Conservation (phyloP, 2,797 vertebrate genomes). For the Neosalanx taihuensis region DNA sequence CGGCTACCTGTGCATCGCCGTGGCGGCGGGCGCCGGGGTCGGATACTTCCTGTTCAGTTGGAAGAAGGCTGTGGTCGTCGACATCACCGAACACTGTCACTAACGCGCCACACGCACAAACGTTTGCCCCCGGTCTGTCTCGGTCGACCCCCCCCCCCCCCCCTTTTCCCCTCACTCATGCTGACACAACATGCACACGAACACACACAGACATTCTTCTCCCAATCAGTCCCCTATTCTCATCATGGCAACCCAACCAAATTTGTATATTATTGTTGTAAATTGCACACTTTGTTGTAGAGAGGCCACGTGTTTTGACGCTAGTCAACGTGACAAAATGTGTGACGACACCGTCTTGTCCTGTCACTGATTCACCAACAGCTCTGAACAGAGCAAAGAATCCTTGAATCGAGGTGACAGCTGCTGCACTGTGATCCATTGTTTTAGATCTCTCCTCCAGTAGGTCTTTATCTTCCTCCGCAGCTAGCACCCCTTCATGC, state of each 20-base stretch:
- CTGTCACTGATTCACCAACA: neutral
- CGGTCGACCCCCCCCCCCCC: neutral
- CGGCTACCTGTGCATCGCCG: conserved; percentile 92
- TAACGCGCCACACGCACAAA: conserved; percentile 42
- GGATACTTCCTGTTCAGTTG: conserved; percentile 99
- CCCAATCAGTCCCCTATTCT: conserved; percentile 17
- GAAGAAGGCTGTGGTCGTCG: conserved; percentile 95
- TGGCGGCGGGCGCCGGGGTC: conserved; percentile 84
- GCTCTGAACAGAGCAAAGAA: neutral
- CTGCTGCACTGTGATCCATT: no score
- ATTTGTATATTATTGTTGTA: neutral
- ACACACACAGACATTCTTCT: neutral
- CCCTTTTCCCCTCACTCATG: neutral
- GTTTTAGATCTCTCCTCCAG: neutral
- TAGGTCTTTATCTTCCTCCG: neutral
- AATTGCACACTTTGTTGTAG: conserved; percentile 5
- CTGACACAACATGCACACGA: conserved; percentile 2
- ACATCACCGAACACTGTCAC: conserved; percentile 98
- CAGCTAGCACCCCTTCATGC: neutral
- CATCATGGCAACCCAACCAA: conserved; percentile 3
- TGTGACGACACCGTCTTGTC: no score
- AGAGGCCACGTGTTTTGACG: neutral
- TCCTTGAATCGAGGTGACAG: no score
- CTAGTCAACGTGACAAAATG: no score
- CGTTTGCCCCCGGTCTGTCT: neutral